Conservation (phyloP, 1,140 invertebrate genomes). For the Zaprionus ghesquierei region DNA sequence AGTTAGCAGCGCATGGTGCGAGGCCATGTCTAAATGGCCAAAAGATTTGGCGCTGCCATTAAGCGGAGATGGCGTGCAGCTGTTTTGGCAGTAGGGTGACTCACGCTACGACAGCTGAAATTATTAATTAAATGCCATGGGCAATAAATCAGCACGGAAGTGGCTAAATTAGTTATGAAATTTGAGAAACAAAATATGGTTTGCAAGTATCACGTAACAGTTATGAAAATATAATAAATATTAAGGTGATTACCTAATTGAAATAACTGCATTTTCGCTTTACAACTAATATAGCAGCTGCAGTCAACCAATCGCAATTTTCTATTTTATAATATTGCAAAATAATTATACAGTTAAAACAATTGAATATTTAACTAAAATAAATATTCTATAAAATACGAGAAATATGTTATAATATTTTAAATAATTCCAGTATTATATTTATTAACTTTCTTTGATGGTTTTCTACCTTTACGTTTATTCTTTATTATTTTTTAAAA, state of each 20-base stretch:
- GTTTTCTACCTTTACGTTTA: too few relatives aligned
- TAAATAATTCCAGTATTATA: too few relatives aligned
- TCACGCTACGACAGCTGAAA: conserved; percentile 20
- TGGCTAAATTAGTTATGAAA: neutral
- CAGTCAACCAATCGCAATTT: too few relatives aligned
- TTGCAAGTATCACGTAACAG: neutral
- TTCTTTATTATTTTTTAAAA: too few relatives aligned
- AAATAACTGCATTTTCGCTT: too few relatives aligned
- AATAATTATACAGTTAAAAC: too few relatives aligned
- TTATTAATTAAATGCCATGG: conserved; percentile 5
- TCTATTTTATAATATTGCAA: too few relatives aligned
- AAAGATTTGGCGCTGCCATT: conserved; percentile 39
- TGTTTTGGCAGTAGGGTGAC: conserved; percentile 22
- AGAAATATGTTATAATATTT: too few relatives aligned
- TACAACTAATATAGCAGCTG: neutral
- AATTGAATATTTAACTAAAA: too few relatives aligned
- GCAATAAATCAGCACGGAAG: neutral
- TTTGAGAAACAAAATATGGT: neutral
- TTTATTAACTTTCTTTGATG: too few relatives aligned
- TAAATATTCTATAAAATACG: too few relatives aligned
- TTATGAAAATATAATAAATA: neutral
- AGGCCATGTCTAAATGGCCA: conserved; percentile 39
- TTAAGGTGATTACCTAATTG: too few relatives aligned
- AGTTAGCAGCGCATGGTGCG: conserved; percentile 18
- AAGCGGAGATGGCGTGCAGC: conserved; percentile 16